Conservation (phyloP, 1,140 invertebrate genomes). For the Drosophila burlai region DNA sequence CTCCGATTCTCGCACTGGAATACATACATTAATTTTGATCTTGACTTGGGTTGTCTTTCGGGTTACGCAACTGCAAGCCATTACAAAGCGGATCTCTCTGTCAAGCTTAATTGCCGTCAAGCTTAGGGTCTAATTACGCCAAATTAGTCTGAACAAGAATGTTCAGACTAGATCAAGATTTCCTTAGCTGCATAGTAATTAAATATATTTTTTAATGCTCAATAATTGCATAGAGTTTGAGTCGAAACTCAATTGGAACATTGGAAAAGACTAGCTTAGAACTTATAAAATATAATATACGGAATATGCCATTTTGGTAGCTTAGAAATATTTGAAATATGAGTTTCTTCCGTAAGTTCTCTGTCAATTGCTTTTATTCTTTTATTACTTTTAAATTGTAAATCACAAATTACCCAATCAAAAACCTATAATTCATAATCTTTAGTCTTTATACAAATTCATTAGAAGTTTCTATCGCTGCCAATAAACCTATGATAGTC, state of each 20-base stretch:
- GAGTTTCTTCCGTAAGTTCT: neutral
- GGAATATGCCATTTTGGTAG: neutral
- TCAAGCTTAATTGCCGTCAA: conserved; percentile 58
- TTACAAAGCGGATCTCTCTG: conserved; percentile 74
- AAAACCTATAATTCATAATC: neutral
- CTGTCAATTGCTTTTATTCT: too few species aligned
- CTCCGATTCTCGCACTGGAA: conserved; percentile 21
- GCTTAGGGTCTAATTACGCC: conserved; percentile 67
- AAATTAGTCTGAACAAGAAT: conserved; percentile 64
- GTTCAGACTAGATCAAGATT: conserved; percentile 25
- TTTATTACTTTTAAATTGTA: neutral
- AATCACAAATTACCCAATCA: neutral
- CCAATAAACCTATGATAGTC: neutral
- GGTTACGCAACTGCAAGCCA: conserved; percentile 58
- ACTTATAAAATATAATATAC: neutral
- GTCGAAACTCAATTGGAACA: neutral
- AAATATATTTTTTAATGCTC: conserved; percentile 25
- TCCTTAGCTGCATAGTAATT: conserved; percentile 45
- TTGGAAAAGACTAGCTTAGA: neutral
- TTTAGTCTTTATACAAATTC: too few species aligned
- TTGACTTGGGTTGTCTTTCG: conserved; percentile 56
- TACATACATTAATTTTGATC: conserved; percentile 32
- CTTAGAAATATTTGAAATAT: neutral
- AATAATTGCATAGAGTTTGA: conserved; percentile 9
- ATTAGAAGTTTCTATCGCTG: too few species aligned